A percentile compares a stretch with the other conserved stretches of the same genome.
phyloP scores from a whole-genome alignment of 2,797 vertebrate genomes.

The Parotocinclus haroldoi region DNA sequence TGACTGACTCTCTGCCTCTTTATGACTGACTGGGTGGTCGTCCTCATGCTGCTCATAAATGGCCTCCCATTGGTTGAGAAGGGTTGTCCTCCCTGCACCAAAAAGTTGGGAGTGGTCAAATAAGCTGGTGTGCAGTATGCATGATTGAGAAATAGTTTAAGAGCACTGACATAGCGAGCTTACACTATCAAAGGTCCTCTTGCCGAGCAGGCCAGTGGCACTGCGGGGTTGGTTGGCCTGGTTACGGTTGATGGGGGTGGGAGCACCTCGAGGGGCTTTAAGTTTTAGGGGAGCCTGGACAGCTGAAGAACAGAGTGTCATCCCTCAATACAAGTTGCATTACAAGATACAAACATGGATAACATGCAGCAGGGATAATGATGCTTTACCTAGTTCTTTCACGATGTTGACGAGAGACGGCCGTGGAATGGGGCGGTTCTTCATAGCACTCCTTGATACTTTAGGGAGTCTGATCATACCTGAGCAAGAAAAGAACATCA shows the following conservation, averaged over 20 bases:
- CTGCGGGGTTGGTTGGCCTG: slow-evolving; percentile 84
- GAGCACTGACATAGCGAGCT: slow-evolving; percentile 50
- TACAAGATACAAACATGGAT: neutral
- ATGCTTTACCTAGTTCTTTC: slow-evolving; percentile 86
- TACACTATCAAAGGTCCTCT: slow-evolving; percentile 83
- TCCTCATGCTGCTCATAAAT: slow-evolving; percentile 82
- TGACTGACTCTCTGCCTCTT: slow-evolving; percentile 92
- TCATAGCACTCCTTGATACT: slow-evolving; percentile 82
- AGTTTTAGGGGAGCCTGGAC: slow-evolving; percentile 87
- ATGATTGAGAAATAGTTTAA: neutral
- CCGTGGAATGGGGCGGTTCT: slow-evolving; percentile 79
- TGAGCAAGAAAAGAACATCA: slow-evolving; percentile 45
- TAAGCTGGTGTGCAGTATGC: slow-evolving; percentile 1
- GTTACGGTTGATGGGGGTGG: slow-evolving; percentile 92
- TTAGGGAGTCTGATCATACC: slow-evolving; percentile 92
- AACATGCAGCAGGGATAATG: too few species aligned
- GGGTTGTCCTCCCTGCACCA: slow-evolving; percentile 76
- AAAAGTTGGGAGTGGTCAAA: slow-evolving; percentile 6
- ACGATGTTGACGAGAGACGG: slow-evolving; percentile 83
- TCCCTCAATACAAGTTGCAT: slow-evolving; percentile 2
- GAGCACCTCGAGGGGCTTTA: slow-evolving; percentile 86
- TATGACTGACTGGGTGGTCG: slow-evolving; percentile 83
- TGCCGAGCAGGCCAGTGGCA: slow-evolving; percentile 79
- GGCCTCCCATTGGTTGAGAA: slow-evolving; percentile 90
- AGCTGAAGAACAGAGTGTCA: slow-evolving; percentile 61